A percentile compares a stretch with the other conserved stretches of the same genome.
Evolutionary conservation across 92 coral and sea anemone genomes (phyloP).

Genomic region (Pocillopora meandrina): DNA sequence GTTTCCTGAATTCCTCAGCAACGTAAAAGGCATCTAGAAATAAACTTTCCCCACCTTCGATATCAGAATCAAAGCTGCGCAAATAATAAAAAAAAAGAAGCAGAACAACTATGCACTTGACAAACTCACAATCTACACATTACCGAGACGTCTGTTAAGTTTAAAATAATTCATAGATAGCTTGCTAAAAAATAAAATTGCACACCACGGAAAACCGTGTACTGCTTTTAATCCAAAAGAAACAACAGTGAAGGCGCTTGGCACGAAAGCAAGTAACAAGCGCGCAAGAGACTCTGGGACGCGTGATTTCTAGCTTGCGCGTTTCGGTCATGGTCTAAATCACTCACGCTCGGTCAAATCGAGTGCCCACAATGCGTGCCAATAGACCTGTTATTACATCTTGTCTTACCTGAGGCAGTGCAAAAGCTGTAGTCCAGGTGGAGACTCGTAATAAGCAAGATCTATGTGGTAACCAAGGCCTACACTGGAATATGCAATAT

Average conservation of each 20-base stretch:
- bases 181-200: no score
- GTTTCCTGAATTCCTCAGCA: constrained; percentile 72
- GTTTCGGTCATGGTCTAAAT: neutral
- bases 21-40: constrained; percentile 75
- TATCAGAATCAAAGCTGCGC: constrained; percentile 69
- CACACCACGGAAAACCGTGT: no score
- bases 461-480: constrained; percentile 74
- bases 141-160: no score
- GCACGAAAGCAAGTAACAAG: no score
- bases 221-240: no score
- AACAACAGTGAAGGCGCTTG: no score
- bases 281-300: no score
- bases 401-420: constrained; percentile 64
- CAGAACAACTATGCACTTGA: neutral
- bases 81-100: neutral
- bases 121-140: neutral
- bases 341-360: neutral
- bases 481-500: constrained; percentile 75
- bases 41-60: constrained; percentile 76
- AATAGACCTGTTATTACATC: neutral
- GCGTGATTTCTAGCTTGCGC: neutral
- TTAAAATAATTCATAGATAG: no score
- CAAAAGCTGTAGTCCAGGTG: constrained; percentile 84
- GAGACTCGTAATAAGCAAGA: constrained; percentile 81
- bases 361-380: neutral